Evolutionary conservation across 1,140 invertebrate species (phyloP).

Genomic region (Hylyphantes graminicola): DNA sequence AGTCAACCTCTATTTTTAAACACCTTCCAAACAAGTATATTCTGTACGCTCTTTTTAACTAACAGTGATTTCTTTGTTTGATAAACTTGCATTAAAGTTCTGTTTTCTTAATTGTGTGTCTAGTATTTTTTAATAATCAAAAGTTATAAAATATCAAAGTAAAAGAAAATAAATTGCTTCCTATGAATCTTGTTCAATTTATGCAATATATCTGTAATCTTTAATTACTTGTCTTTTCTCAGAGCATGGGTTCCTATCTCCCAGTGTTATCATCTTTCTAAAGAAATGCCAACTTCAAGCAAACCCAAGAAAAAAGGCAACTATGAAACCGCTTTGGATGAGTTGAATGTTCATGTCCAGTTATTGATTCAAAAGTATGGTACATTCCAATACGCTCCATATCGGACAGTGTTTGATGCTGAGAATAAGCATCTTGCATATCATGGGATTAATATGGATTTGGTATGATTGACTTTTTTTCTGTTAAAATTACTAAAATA

Average conservation of each 20-base stretch:
- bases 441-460: constrained; percentile 54
- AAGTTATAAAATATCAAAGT: too few relatives aligned
- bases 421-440: constrained; percentile 59
- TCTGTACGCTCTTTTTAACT: too few relatives aligned
- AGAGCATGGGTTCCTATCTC: constrained; percentile 86
- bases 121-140: too few relatives aligned
- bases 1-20: too few relatives aligned
- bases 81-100: too few relatives aligned
- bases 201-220: too few relatives aligned
- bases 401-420: constrained; percentile 78
- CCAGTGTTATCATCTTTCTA: constrained; percentile 84
- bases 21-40: too few relatives aligned
- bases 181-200: too few relatives aligned
- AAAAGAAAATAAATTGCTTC: too few relatives aligned
- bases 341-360: constrained; percentile 80
- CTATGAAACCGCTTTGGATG: constrained; percentile 76
- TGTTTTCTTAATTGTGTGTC: too few relatives aligned
- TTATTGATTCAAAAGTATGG: constrained; percentile 81
- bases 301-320: constrained; percentile 75
- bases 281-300: constrained; percentile 73
- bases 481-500: neutral
- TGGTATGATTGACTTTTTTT: constrained; percentile 1
- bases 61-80: too few relatives aligned
- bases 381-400: constrained; percentile 80
- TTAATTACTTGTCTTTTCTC: constrained; percentile 35